A percentile compares a stretch with the other conserved stretches of the same genome.
Evolutionary conservation across 2,797 vertebrate genomes (phyloP).

Genomic region (Pseudochaenichthys georgianus): DNA sequence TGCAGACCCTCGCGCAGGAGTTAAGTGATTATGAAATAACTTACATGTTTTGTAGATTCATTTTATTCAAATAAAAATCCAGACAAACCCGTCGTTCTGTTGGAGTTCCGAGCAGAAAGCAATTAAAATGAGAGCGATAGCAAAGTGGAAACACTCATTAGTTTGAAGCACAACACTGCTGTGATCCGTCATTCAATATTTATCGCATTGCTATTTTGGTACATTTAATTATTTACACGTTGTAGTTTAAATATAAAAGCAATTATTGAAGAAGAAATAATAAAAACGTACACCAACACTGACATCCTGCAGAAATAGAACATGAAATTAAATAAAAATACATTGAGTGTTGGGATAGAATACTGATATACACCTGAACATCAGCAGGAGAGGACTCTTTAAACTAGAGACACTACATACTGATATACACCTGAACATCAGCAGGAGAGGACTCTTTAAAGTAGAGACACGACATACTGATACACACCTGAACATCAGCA

Average conservation of each 20-base stretch:
- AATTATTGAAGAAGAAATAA: background rate
- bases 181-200: background rate
- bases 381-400: no score
- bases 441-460: no score
- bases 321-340: background rate
- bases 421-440: no score
- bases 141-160: conserved; percentile 5
- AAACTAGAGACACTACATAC: no score
- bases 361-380: no score
- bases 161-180: background rate
- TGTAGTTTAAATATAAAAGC: background rate
- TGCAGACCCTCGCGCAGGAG: background rate
- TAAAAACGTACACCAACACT: background rate
- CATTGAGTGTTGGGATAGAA: no score
- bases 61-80: background rate
- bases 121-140: conserved; percentile 22
- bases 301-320: background rate
- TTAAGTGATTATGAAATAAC: background rate
- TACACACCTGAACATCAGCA: no score
- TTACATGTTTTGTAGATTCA: background rate
- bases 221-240: background rate
- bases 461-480: no score
- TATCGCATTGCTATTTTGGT: background rate
- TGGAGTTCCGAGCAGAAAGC: background rate
- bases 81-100: background rate